A percentile compares a stretch with the other conserved stretches of the same genome.
Conservation (phyloP, 1,140 invertebrate genomes). For the Cyrtorhinus lividipennis region DNA sequence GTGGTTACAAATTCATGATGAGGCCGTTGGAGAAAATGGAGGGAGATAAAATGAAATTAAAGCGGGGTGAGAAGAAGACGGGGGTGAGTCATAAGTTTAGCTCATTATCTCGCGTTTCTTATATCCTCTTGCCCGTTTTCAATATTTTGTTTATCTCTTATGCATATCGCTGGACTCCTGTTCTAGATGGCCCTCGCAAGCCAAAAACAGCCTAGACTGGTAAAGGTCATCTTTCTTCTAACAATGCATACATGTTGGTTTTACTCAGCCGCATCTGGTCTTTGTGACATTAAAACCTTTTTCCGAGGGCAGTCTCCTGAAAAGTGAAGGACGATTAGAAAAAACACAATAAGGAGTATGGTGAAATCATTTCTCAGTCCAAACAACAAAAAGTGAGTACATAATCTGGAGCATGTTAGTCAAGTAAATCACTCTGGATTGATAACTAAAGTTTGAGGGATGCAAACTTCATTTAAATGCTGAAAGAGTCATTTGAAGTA, state of each 20-base stretch:
- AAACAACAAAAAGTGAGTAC: conserved; percentile 17
- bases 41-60: conserved; percentile 37
- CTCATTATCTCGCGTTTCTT: too few relatives aligned
- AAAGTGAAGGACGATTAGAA: conserved; percentile 13
- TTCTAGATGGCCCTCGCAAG: conserved; percentile 31
- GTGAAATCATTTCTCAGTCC: conserved; percentile 15
- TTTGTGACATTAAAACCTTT: conserved; percentile 1
- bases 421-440: too few relatives aligned
- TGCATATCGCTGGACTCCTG: too few relatives aligned
- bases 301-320: conserved; percentile 16
- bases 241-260: conserved; percentile 54
- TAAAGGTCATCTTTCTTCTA: conserved; percentile 36
- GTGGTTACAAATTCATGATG: conserved; percentile 58
- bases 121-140: too few relatives aligned
- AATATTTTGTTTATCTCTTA: too few relatives aligned
- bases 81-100: conserved; percentile 28
- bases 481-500: too few relatives aligned
- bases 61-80: conserved; percentile 35
- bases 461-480: too few relatives aligned
- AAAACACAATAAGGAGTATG: conserved; percentile 19
- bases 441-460: too few relatives aligned
- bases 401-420: too few relatives aligned
- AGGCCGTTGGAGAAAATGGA: conserved; percentile 47
- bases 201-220: conserved; percentile 31
- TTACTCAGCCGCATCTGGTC: conserved; percentile 32